Conservation (phyloP, 2,797 vertebrate genomes). For the Muscicapa comitata region DNA sequence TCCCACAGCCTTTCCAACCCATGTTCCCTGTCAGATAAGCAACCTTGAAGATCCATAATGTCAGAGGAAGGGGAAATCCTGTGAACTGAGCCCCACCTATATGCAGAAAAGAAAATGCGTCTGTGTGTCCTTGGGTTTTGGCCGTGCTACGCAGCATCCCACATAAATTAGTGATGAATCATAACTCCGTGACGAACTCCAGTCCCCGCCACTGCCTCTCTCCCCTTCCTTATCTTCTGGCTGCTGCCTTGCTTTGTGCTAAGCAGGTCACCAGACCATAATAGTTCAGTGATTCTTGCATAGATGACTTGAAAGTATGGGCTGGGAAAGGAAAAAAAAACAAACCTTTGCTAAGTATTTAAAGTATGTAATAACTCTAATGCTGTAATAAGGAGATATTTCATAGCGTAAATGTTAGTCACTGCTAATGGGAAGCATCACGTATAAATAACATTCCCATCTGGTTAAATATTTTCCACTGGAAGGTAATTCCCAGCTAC, state of each 20-base stretch:
- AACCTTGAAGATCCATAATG: not conserved
- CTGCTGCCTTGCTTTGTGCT: slow-evolving; percentile 5
- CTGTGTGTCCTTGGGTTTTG: not conserved
- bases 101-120: not conserved
- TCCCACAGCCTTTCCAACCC: rapidly evolving
- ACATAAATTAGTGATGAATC: slow-evolving; percentile 32
- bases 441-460: not conserved
- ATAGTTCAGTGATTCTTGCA: not conserved
- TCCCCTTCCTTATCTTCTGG: slow-evolving; percentile 34
- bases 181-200: not conserved
- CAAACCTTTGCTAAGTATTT: not conserved
- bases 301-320: not conserved
- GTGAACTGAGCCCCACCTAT: slow-evolving; percentile 27
- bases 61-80: slow-evolving; percentile 51
- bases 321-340: not conserved
- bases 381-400: not conserved
- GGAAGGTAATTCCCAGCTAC: not conserved
- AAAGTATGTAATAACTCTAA: not conserved
- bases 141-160: not conserved
- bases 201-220: not conserved
- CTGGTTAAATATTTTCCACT: not conserved
- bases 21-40: rapidly evolving
- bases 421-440: not conserved
- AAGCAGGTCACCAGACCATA: not conserved
- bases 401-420: not conserved